Evolutionary conservation across 2,888 invertebrate genomes (phyloP).

Genomic region (Stegana nigrithorax): DNA sequence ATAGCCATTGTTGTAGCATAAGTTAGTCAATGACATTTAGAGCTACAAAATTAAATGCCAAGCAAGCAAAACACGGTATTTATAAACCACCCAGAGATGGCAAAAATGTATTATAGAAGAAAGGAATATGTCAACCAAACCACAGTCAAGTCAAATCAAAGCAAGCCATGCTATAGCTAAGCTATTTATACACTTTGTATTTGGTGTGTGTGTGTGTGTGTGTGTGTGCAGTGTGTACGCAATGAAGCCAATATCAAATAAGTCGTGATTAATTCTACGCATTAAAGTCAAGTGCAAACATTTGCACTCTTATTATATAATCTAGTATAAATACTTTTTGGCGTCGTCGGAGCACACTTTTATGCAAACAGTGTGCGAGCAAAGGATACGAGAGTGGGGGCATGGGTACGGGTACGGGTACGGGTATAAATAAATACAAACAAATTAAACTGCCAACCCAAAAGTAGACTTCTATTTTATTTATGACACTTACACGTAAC

Average conservation of each 20-base stretch:
- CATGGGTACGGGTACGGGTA: neutral
- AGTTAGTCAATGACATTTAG: too few relatives aligned
- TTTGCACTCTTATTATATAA: conserved; percentile 38
- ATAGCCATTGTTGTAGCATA: too few relatives aligned
- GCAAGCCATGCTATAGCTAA: too few relatives aligned
- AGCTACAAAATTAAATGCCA: too few relatives aligned
- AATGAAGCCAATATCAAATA: neutral
- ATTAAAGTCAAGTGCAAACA: conserved; percentile 51
- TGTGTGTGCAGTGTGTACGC: neutral
- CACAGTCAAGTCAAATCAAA: too few relatives aligned
- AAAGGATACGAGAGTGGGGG: neutral
- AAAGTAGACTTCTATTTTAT: conserved; percentile 46
- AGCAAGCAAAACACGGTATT: too few relatives aligned
- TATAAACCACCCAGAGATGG: too few relatives aligned
- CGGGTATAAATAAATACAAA: too few relatives aligned
- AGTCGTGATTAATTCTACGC: conserved; percentile 47
- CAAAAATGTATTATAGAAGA: too few relatives aligned
- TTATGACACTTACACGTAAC: conserved; percentile 56
- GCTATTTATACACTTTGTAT: too few relatives aligned
- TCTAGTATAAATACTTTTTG: conserved; percentile 30
- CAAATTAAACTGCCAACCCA: conserved; percentile 15
- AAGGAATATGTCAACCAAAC: too few relatives aligned
- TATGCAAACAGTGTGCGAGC: conserved; percentile 24
- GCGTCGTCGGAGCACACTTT: too few relatives aligned
- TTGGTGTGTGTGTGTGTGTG: neutral